A percentile compares a stretch with the other conserved stretches of the same genome.
These are phyloP conservation scores for Ramphastos sulfuratus DNA, from an alignment of 2,113 vertebrate genomes.

Conservation along the genomic window DNA sequence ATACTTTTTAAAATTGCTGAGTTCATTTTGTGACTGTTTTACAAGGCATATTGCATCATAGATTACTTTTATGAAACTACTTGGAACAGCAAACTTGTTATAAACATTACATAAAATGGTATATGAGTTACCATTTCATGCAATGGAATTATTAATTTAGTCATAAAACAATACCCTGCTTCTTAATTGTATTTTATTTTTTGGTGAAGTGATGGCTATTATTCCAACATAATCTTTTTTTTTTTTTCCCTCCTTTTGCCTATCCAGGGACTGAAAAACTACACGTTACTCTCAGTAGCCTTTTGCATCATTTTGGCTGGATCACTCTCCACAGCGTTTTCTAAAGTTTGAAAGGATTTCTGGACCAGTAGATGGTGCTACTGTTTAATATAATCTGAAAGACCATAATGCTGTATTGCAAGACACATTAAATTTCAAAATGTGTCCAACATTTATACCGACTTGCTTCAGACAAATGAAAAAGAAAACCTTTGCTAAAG, in stretches of 20 bases:
- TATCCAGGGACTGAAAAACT: constrained; percentile 81
- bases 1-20: neutral
- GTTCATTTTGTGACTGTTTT: neutral
- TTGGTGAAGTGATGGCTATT: neutral
- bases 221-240: neutral
- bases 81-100: neutral
- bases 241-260: constrained; percentile 7
- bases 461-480: neutral
- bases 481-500: neutral
- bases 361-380: constrained; percentile 68
- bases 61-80: neutral
- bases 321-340: constrained; percentile 82
- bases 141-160: neutral
- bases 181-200: neutral
- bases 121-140: neutral
- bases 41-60: neutral
- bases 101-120: neutral
- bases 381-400: neutral
- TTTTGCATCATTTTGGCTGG: constrained; percentile 81
- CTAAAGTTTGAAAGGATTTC: constrained; percentile 72
- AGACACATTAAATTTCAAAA: neutral
- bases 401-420: neutral
- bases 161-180: neutral
- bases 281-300: constrained; percentile 74
- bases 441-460: neutral